Evolutionary conservation across 1,140 invertebrate species (phyloP), one percentile per base, ranked within the genome.

Genomic region (Calephelis nemesis): DNA sequence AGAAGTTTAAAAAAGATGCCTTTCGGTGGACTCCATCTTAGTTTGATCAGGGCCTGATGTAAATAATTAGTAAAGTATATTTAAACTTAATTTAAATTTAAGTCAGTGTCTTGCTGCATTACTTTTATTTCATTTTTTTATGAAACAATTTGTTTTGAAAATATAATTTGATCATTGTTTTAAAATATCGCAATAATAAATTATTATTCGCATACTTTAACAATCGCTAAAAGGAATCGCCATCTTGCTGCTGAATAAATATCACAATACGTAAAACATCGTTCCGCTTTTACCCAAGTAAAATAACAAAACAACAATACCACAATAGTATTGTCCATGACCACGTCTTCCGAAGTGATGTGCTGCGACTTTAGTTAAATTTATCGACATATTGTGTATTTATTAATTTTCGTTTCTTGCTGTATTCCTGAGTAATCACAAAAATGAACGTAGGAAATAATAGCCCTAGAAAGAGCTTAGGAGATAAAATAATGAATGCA

Each of bases 221-320:
- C n/a, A 45, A 11, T 15, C 10, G 6, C n/a, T 66, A 58, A 45
- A 45, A 66, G 54, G 48, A 54, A 42, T 40, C 19, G 52, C 39
- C 60, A 54, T 19, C 50, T 42, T 15, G 42, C 52, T 60, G 15
- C 52, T 58, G 52, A 60, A 67, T 67, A 67, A 67, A 67, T 67
- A 67, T 67, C 65, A 67, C 65, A 67, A 67, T 60, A 67, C 52
- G 65, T 67, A 67, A 66, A 60, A 54, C 52, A 54, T 67, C 52
- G 54, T 67, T 67, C 54, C 65, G 52, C 52, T 58, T 8, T 54
- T 67, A 52, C 52, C 11, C 54, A 60, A 40, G 54, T 5, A 40
- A 60, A 60, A 60, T 40, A 60, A 67, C 50, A 67, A 67, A 67
- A 45, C 54, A 30, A 67, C 65, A 67, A 67, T 58, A 58, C 52